A percentile compares a stretch with the other conserved stretches of the same genome.
Evolutionary conservation across 30 jellyfish, hydroid and myxozoan species (phyloP).

Genomic region (Rhopilema esculentum): DNA sequence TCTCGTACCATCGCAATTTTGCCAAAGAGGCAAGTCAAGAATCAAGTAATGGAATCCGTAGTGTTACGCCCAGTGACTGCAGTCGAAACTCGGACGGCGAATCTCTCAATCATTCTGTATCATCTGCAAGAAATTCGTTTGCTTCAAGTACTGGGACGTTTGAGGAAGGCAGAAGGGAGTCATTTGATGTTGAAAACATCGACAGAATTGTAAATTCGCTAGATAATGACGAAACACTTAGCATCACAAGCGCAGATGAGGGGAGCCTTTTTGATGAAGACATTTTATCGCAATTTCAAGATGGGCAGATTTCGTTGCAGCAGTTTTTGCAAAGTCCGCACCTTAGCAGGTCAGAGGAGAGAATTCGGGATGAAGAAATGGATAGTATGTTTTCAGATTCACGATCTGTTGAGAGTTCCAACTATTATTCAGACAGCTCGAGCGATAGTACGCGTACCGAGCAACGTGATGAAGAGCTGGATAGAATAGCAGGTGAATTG

Average conservation of each 20-base stretch:
- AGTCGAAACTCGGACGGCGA: neutral
- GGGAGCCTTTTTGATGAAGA: constrained; percentile 85
- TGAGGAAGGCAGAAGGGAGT: constrained; percentile 25
- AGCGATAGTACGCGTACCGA: constrained; percentile 64
- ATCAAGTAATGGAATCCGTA: constrained; percentile 58
- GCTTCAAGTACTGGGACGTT: constrained; percentile 12
- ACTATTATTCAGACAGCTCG: constrained; percentile 66
- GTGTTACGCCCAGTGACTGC: constrained; percentile 64
- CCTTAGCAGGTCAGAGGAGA: constrained; percentile 70
- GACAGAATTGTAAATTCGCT: constrained; percentile 21
- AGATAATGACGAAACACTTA: constrained; percentile 32
- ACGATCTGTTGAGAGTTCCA: constrained; percentile 69
- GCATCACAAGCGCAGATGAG: constrained; percentile 63
- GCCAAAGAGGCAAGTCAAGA: constrained; percentile 24
- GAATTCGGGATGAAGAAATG: constrained; percentile 70
- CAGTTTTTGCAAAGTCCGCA: constrained; percentile 92
- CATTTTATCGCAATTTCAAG: constrained; percentile 86
- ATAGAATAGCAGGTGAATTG: constrained; percentile 70
- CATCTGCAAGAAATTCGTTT: constrained; percentile 33
- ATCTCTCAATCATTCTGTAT: neutral
- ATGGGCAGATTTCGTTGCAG: constrained; percentile 83
- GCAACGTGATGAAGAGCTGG: constrained; percentile 67
- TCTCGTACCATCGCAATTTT: constrained; percentile 25
- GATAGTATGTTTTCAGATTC: constrained; percentile 70
- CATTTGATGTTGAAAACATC: constrained; percentile 38